Base-by-base conservation (phyloP, 2,888 invertebrate genomes). In the Pterobdella sp. region DNA sequence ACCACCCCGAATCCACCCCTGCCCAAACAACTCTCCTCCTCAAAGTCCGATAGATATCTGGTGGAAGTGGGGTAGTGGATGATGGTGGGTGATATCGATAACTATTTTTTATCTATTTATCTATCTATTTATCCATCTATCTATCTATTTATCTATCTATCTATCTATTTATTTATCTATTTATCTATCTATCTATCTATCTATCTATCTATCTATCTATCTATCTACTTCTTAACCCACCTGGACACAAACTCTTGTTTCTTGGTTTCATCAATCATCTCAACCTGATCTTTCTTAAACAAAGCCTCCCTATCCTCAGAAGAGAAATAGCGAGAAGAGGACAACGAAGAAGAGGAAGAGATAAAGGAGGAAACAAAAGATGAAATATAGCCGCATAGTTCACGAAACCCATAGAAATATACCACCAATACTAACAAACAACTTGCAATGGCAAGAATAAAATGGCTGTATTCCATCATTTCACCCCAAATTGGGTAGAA, bases 1-100 rank as follows among this genome's bases (percentile, higher is more conserved):
- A 98, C 97, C 1, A 96, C 90, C 0, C 97, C 97, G 84, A 95
- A 98, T 0, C 96, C 97, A 31, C 97, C 97, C 67, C 80, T 81
- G 1, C 85, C 85, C 7, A 86, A 80, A 60, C 81, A 79, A 66
- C 81, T 80, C 0, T 84, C 76, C 32, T 82, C 82, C 52, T 84
- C 83, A 84, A 94, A 96, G 82, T 95, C 95, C 0, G 87, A 88
- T 76, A 89, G 86, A 82, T 92, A 96, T 66, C 94, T 88, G 77
- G 18, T n/a, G 3, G 35, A 2, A 4, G 4, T 10, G 3, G 60
- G 60, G 4, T 22, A 18, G n/a, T 56, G 60, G 60, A 26, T 7
- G 60, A 56, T 7, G 7, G 49, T 42, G 49, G 49, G 49, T 42
- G 49, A 22, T 7, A 42, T 14, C 10, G n/a, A n/a, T n/a, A n/a